These are phyloP conservation scores for Astatoreochromis straeleni DNA, from an alignment of 2,113 vertebrate species.

Conservation along the genomic window DNA sequence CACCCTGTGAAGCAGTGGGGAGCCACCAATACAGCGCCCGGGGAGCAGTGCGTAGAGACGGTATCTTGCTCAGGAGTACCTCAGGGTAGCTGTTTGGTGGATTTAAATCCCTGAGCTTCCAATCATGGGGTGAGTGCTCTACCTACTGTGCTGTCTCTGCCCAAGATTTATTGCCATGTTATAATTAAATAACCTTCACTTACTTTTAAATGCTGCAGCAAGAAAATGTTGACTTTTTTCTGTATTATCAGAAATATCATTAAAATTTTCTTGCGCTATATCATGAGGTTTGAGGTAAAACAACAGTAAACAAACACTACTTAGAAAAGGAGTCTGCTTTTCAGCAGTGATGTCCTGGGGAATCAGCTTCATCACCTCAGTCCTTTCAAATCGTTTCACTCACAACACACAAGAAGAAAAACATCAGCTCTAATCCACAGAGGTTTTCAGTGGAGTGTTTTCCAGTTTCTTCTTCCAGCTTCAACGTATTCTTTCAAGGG, in stretches of 20 bases:
- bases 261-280: not conserved
- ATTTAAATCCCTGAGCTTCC: not conserved
- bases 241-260: not conserved
- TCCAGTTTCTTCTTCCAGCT: not conserved
- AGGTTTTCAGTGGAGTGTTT: not conserved
- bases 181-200: not conserved
- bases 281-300: not conserved
- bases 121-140: not conserved
- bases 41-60: accelerated
- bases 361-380: not conserved
- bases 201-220: not conserved
- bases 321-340: not conserved
- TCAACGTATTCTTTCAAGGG: not conserved
- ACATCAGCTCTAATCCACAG: not conserved
- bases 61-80: not conserved
- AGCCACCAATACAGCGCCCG: not conserved
- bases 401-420: not conserved
- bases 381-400: not conserved
- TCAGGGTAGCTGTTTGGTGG: not conserved
- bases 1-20: not conserved
- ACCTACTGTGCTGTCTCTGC: not conserved
- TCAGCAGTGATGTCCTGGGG: not conserved
- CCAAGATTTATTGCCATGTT: not conserved
- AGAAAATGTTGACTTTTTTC: not conserved
- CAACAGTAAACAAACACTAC: not conserved